Conservation (phyloP, 2,888 invertebrate species). For the Morpho helenor region DNA sequence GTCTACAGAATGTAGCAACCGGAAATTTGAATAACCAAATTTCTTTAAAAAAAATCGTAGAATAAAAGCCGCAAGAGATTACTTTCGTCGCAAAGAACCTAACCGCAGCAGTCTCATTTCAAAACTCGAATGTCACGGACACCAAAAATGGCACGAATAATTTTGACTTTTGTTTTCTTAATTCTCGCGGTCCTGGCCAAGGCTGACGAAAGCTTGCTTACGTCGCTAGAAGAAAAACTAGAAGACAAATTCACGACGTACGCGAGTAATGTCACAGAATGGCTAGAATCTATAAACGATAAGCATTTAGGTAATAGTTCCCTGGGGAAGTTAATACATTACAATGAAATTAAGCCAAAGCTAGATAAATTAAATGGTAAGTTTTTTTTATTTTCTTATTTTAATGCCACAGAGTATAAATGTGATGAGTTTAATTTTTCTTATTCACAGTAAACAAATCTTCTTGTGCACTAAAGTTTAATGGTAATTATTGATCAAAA, state of each 20-base stretch:
- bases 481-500: too few relatives aligned
- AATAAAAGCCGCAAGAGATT: constrained; percentile 4
- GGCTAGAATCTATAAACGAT: constrained; percentile 57
- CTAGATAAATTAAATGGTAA: constrained; percentile 38
- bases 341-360: constrained; percentile 51
- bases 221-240: constrained; percentile 40
- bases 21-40: too few relatives aligned
- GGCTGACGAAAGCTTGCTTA: constrained; percentile 24
- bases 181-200: constrained; percentile 12
- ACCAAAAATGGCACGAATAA: constrained; percentile 29
- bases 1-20: too few relatives aligned
- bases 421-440: too few relatives aligned
- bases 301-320: constrained; percentile 46
- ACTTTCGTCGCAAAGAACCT: constrained; percentile 13
- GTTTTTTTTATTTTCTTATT: constrained; percentile 27
- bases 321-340: constrained; percentile 48
- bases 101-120: constrained; percentile 16
- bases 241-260: constrained; percentile 42
- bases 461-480: not conserved
- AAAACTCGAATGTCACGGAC: constrained; percentile 23
- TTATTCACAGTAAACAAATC: not conserved
- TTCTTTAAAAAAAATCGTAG: not conserved
- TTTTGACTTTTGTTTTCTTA: constrained; percentile 30
- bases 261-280: constrained; percentile 33
- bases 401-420: too few relatives aligned